Evolutionary conservation across 2,113 vertebrate genomes (phyloP).

Genomic region (Strigops habroptila): DNA sequence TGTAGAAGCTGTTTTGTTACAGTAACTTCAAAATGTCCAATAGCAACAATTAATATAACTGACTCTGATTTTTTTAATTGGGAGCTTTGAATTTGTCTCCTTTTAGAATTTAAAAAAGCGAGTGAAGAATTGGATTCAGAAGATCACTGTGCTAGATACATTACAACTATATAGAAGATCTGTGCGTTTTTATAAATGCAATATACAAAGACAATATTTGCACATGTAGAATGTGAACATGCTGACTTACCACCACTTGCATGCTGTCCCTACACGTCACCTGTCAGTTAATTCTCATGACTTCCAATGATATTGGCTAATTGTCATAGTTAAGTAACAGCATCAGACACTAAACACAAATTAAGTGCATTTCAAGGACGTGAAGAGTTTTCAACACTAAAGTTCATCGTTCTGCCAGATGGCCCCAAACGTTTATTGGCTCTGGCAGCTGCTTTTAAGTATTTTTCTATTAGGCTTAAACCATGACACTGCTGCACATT

Average conservation of each 20-base stretch:
- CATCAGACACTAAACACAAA: background rate
- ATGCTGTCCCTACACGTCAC: background rate
- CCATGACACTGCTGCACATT: background rate
- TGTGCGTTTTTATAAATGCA: background rate
- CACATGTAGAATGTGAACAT: background rate
- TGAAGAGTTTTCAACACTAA: background rate
- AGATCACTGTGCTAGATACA: background rate
- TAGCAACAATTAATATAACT: background rate
- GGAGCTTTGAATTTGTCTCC: background rate
- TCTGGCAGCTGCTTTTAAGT: background rate
- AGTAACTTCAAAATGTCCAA: background rate
- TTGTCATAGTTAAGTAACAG: background rate
- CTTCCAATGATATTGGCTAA: background rate
- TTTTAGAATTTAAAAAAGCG: background rate
- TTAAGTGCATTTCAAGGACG: background rate
- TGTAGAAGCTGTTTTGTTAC: background rate
- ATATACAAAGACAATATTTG: background rate
- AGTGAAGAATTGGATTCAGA: background rate
- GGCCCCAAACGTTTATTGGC: background rate
- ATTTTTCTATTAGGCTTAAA: background rate
- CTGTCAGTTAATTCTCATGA: background rate
- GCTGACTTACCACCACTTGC: background rate
- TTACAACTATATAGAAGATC: background rate
- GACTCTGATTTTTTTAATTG: background rate
- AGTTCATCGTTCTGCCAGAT: background rate